Evolutionary conservation across 2,888 invertebrate species (phyloP), one percentile per base, ranked within the genome.

Genomic region (Heliconius aoede): DNA sequence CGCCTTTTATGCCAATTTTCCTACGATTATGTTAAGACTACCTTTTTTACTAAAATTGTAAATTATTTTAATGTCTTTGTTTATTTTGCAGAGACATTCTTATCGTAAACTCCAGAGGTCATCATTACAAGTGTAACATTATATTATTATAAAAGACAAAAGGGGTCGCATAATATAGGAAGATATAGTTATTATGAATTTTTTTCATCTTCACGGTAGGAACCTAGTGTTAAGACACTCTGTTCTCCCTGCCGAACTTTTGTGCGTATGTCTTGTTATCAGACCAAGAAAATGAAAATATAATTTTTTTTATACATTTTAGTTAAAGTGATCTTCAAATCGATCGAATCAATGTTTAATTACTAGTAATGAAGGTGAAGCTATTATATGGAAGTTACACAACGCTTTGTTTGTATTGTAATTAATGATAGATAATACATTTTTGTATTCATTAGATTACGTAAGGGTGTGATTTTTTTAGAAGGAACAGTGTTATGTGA

Each of bases 371-470:
- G n/a, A 30, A n/a, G 30, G 55, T n/a, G 13, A 7, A n/a, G 30
- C 9, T 7, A 69, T 69, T 55, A 28, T 21, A 55, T 55, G 15
- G n/a, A 30, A n/a, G 55, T 69, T 55, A 55, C 21, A 24, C 55
- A 69, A 69, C n/a, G n/a, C 32, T 15, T 55, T 69, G 55, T 69
- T 69, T 46, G 30, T 55, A 24, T n/a, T 55, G 1, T 69, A 55
- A 32, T 69, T 30, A 51, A 7, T 15, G 15, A 2, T 4, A 26
- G 28, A 51, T 7, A 3, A 21, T 11, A 36, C 28, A 28, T 40
- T 24, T 46, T 58, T 26, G 26, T 26, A 21, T 15, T 24, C 28
- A 51, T 11, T 30, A 40, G 26, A 32, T 40, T 18, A 28, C 51
- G 4, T 51, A 21, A 55, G 9, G 9, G 15, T 46, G 9, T 8